phyloP scores from a whole-genome alignment of 2,888 invertebrate genomes.

The Drosophila meridiana region DNA sequence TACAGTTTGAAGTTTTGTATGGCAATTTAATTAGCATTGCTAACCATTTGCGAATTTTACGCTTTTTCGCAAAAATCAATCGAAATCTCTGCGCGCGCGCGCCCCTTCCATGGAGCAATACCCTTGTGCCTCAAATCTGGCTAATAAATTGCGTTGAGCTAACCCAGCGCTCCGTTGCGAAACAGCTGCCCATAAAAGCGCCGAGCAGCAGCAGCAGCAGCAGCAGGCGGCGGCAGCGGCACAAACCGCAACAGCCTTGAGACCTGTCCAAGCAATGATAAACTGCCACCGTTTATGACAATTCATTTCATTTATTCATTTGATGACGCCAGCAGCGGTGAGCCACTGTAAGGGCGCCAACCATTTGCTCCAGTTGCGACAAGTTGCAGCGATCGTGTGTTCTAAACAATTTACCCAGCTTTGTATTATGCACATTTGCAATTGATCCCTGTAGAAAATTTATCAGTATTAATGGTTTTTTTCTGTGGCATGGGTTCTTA shows the following conservation, averaged over 20 bases:
- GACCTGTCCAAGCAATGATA: conserved; percentile 54
- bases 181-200: conserved; percentile 55
- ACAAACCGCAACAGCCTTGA: conserved; percentile 57
- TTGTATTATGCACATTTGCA: not conserved
- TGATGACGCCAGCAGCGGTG: conserved; percentile 5
- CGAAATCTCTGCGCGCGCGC: conserved; percentile 12
- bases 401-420: not conserved
- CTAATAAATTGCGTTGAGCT: conserved; percentile 65
- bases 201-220: conserved; percentile 12
- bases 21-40: conserved; percentile 65
- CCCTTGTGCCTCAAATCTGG: conserved; percentile 65
- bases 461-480: too few relatives aligned
- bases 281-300: conserved; percentile 59
- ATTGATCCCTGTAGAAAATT: not conserved
- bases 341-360: conserved; percentile 10
- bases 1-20: conserved; percentile 24
- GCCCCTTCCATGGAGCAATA: conserved; percentile 46
- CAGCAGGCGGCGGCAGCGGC: conserved; percentile 2
- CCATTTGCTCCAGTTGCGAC: conserved; percentile 1
- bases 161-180: conserved; percentile 54
- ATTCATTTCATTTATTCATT: conserved; percentile 42
- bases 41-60: conserved; percentile 51
- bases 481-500: too few relatives aligned
- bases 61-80: conserved; percentile 53
- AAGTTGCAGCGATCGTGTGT: not conserved